phyloP scores from a whole-genome alignment of 2,797 vertebrate genomes.

The Coreius guichenoti region DNA sequence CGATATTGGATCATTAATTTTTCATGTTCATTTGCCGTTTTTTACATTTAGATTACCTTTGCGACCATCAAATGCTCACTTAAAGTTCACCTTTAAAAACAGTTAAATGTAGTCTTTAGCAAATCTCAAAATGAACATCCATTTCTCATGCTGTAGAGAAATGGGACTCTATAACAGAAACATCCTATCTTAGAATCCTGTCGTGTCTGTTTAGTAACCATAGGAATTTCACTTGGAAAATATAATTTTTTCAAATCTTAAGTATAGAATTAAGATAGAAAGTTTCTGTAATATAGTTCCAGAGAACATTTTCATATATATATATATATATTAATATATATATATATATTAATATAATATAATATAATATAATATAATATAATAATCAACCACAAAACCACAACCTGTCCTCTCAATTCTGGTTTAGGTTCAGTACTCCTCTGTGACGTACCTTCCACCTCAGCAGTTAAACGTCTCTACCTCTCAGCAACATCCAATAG shows the following conservation, averaged over 20 bases:
- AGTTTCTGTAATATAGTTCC: not conserved
- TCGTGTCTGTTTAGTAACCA: not conserved
- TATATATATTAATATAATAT: too few relatives aligned
- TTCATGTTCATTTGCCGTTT: not conserved
- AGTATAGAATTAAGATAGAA: not conserved
- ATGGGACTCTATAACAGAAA: not conserved
- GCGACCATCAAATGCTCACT: not conserved
- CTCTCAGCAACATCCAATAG: constrained; percentile 87
- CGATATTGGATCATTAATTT: not conserved
- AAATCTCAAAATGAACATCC: not conserved
- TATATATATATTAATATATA: too few relatives aligned
- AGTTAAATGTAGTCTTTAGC: not conserved
- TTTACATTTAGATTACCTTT: not conserved
- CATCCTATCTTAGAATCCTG: not conserved
- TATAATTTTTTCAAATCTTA: not conserved
- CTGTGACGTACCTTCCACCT: constrained; percentile 86
- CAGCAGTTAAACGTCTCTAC: constrained; percentile 88
- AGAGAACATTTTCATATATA: not conserved
- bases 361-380: too few relatives aligned
- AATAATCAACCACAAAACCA: constrained; percentile 54
- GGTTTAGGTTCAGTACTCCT: constrained; percentile 88
- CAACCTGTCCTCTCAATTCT: constrained; percentile 78
- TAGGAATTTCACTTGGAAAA: not conserved
- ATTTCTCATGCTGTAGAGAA: not conserved
- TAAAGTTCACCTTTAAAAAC: not conserved